A percentile compares a stretch with the other conserved stretches of the same genome.
Evolutionary conservation across 2,888 invertebrate genomes (phyloP).

Genomic region (Meteorus cinctellus): DNA sequence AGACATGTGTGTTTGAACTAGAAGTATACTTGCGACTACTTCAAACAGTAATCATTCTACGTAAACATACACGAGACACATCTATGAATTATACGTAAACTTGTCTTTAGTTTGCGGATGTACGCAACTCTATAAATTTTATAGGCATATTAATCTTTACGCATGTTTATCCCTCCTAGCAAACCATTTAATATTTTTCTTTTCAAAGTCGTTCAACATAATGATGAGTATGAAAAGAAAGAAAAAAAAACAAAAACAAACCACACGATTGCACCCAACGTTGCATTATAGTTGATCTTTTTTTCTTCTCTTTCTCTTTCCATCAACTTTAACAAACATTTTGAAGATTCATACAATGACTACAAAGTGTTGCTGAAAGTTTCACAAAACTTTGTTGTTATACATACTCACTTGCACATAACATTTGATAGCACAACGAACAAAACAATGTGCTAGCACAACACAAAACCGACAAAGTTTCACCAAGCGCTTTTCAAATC

Average conservation of each 20-base stretch:
- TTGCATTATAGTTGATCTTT: background rate
- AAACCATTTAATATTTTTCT: background rate
- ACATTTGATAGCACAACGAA: background rate
- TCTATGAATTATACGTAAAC: constrained; percentile 46
- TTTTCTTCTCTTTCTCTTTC: background rate
- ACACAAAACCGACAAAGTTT: constrained; percentile 9
- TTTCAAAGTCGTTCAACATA: background rate
- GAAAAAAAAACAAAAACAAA: background rate
- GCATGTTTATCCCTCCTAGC: background rate
- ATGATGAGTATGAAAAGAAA: background rate
- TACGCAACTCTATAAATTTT: constrained; percentile 5
- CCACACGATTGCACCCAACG: background rate
- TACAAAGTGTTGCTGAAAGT: constrained; percentile 9
- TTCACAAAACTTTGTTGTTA: background rate
- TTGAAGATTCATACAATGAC: constrained; percentile 2
- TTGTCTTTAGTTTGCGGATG: background rate
- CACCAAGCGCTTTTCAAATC: background rate
- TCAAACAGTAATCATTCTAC: constrained; percentile 66
- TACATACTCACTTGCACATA: background rate
- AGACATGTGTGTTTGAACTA: constrained; percentile 18
- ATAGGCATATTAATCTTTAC: background rate
- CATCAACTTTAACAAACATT: constrained; percentile 3
- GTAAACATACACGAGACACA: constrained; percentile 65
- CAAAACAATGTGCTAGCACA: background rate
- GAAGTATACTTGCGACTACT: constrained; percentile 51